Conservation (phyloP, 2,113 vertebrate species). For the Synodontis membranacea region DNA sequence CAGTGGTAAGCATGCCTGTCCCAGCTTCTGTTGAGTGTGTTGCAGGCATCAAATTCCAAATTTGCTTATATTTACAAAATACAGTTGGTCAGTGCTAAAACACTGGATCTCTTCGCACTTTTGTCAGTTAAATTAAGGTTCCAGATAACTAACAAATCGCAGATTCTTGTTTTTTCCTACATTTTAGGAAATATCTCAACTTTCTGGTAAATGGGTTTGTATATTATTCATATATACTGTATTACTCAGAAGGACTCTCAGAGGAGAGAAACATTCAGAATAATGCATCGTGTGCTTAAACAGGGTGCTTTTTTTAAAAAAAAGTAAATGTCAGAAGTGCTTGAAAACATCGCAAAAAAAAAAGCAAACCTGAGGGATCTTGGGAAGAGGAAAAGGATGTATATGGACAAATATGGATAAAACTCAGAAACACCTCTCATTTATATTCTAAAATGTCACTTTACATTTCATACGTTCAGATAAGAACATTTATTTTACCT, state of each 20-base stretch:
- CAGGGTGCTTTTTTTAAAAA: not conserved
- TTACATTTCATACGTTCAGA: not conserved
- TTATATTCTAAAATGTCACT: not conserved
- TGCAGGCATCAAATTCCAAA: too few species aligned
- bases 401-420: not conserved
- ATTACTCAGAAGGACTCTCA: not conserved
- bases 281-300: not conserved
- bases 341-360: not conserved
- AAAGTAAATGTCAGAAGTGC: not conserved
- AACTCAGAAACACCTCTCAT: not conserved
- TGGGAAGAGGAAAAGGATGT: not conserved
- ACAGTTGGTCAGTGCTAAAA: too few species aligned
- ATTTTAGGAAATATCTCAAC: too few species aligned
- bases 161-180: not conserved
- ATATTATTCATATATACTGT: too few species aligned
- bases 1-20: too few species aligned
- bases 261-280: not conserved
- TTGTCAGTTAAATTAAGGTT: too few species aligned
- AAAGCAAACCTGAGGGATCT: not conserved
- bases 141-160: too few species aligned
- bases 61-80: too few species aligned
- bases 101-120: too few species aligned
- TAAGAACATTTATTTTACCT: not conserved
- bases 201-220: too few species aligned
- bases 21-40: too few species aligned